Base-by-base conservation (phyloP, 1,140 invertebrate species). In the Papilio helenus region DNA sequence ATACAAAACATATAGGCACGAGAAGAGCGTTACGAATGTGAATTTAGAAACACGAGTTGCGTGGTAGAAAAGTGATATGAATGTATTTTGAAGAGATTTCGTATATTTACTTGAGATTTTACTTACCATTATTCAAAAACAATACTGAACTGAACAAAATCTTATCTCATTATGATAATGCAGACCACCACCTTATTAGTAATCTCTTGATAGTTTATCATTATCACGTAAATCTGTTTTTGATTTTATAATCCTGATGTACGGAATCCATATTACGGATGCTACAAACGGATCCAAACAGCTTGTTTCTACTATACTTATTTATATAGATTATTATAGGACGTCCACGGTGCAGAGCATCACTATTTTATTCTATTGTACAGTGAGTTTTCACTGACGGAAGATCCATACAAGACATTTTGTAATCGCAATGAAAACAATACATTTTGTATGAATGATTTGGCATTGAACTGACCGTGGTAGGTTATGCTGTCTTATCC, bases 121-220 rank as follows among this genome's bases (percentile, higher is more conserved):
- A 65, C 79, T 80, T 80, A 80, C 79, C 79, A 80, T 80, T 55
- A 39, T 72, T n/a, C n/a, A 76, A 74, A 51, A 74, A 74, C 20
- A 49, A 49, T 12, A 74, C 44, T 26, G 14, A 29, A 74, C 72
- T 74, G 20, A 26, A 74, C 46, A 74, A 16, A 46, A 74, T 49
- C 10, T 73, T 73, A 61, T 61, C 58, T 61, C 14, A 68, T 58
- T 23, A 23, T 29, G 61, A 68, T 68, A 34, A 29, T 29, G 12
- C 26, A 18, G 72, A 74, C 72, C 72, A 74, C 72, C 72, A 51
- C 10, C 44, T 51, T 51, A 16, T 74, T 26, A 46, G 29, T 49
- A 74, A 49, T 49, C 44, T 18, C 20, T 29, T 68, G 61, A 68
- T 68, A 68, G 3, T 29, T 29, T 29, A 68, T 29, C 61, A 16